These are phyloP conservation scores for Hassar affinis DNA, from an alignment of 2,113 vertebrate genomes.

Conservation along the genomic window DNA sequence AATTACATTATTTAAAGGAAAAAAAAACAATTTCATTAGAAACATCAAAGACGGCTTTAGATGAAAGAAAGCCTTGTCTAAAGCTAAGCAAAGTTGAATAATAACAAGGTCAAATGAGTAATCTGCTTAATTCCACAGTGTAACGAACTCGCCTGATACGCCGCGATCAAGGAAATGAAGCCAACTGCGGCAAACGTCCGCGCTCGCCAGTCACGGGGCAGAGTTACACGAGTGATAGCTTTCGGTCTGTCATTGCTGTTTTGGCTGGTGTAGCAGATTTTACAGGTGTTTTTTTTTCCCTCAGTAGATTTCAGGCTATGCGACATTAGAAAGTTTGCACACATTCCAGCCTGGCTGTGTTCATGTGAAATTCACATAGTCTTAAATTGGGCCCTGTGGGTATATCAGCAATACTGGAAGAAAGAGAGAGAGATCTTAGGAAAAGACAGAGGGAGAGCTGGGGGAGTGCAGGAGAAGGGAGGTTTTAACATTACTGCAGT, in stretches of 20 bases:
- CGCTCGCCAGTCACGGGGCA: background rate
- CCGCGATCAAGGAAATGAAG: slow-evolving; percentile 29
- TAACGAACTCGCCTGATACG: slow-evolving; percentile 56
- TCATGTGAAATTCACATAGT: slow-evolving; percentile 68
- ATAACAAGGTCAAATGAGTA: slow-evolving; percentile 69
- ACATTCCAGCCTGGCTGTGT: slow-evolving; percentile 48
- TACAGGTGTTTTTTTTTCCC: slow-evolving; percentile 27
- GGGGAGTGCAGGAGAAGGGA: slow-evolving; percentile 30
- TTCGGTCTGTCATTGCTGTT: slow-evolving; percentile 21
- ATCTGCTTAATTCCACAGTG: slow-evolving; percentile 71
- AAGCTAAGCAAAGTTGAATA: slow-evolving; percentile 45
- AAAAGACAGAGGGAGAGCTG: slow-evolving; percentile 23
- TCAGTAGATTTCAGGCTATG: slow-evolving; percentile 54
- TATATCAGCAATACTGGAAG: slow-evolving; percentile 59
- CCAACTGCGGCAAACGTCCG: background rate
- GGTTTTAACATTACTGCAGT: slow-evolving; percentile 34
- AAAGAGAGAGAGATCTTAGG: slow-evolving; percentile 27
- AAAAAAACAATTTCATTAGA: slow-evolving; percentile 66
- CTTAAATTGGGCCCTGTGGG: slow-evolving; percentile 76
- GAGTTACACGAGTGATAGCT: slow-evolving; percentile 16
- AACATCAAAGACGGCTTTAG: slow-evolving; percentile 65
- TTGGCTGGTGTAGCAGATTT: slow-evolving; percentile 13
- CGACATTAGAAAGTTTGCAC: slow-evolving; percentile 45
- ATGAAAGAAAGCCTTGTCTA: slow-evolving; percentile 58
- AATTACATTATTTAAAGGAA: slow-evolving; percentile 49